Evolutionary conservation across 2,113 vertebrate genomes (phyloP).

Genomic region (Galeopterus variegatus): DNA sequence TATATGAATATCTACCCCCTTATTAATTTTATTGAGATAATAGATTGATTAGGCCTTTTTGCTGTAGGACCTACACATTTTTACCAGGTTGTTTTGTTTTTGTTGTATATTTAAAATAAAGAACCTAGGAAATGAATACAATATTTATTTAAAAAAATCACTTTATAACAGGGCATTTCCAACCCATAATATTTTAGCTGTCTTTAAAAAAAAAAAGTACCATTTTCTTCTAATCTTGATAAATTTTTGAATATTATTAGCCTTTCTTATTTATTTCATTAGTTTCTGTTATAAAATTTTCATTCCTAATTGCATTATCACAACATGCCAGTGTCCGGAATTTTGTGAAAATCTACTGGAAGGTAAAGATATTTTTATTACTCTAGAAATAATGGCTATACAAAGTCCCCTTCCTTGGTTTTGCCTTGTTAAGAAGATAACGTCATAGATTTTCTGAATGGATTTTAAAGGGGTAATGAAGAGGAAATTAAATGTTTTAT

Average conservation of each 20-base stretch:
- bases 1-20: neutral
- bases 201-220: slow-evolving; percentile 36
- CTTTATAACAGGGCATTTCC: neutral
- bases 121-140: neutral
- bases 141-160: slow-evolving; percentile 49
- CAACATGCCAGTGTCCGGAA: neutral
- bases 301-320: slow-evolving; percentile 54
- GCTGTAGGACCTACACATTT: neutral
- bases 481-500: slow-evolving; percentile 64
- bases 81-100: neutral
- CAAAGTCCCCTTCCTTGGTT: slow-evolving; percentile 23
- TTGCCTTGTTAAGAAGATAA: slow-evolving; percentile 58
- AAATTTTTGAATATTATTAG: slow-evolving; percentile 59
- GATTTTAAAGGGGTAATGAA: slow-evolving; percentile 56
- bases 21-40: neutral
- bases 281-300: slow-evolving; percentile 55
- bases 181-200: neutral
- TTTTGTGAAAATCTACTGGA: slow-evolving; percentile 65
- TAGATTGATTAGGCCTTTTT: slow-evolving; percentile 23
- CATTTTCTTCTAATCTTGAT: slow-evolving; percentile 18
- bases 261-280: slow-evolving; percentile 50
- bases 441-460: slow-evolving; percentile 38
- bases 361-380: slow-evolving; percentile 61
- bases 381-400: slow-evolving; percentile 51
- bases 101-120: slow-evolving; percentile 6